Base-by-base conservation (phyloP, 2,113 vertebrate genomes). In the Zeus faber region DNA sequence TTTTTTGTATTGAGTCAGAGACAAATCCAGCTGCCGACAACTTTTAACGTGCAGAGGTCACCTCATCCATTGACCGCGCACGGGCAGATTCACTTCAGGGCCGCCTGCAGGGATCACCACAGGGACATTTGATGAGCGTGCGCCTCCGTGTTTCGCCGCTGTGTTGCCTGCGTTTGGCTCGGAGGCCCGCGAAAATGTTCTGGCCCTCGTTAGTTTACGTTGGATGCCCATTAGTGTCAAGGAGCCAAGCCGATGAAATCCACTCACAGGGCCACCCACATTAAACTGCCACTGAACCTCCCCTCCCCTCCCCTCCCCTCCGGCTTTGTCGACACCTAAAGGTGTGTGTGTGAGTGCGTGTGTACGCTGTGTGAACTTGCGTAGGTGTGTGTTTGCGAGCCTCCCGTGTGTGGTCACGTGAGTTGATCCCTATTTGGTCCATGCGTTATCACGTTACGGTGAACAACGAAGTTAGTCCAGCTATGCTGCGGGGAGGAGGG, bases 141-240 rank as follows among this genome's bases (percentile, higher is more conserved):
- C n/a, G n/a, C n/a, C n/a, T n/a, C n/a, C n/a, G n/a, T n/a, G n/a
- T n/a, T n/a, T n/a, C n/a, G n/a, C n/a, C n/a, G n/a, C n/a, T n/a
- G n/a, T n/a, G n/a, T n/a, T 3, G 7, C 27, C 47, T 58, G 56
- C 67, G 76, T 75, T 78, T 77, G 54, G 49, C 31, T 65, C 13
- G 3, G 17, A 18, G 11, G 18, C 26, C 26, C 9, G 13, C 4
- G 10, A 7, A n/a, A 26, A 33, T 56, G 41, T 46, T 16, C 21
- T 49, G n/a, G n/a, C n/a, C n/a, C 33, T 59, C 62, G 31, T 70
- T 53, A 31, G 71, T 76, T 76, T 82, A 81, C 73, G 74, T 20
- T 72, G 49, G 47, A 44, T 61, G 46, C 48, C 79, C 73, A 79
- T 85, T 79, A 80, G 70, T 68, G 78, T 81, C 72, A 77, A 17